Conservation (phyloP, 2,113 vertebrate species). For the Hippocampus zosterae region DNA sequence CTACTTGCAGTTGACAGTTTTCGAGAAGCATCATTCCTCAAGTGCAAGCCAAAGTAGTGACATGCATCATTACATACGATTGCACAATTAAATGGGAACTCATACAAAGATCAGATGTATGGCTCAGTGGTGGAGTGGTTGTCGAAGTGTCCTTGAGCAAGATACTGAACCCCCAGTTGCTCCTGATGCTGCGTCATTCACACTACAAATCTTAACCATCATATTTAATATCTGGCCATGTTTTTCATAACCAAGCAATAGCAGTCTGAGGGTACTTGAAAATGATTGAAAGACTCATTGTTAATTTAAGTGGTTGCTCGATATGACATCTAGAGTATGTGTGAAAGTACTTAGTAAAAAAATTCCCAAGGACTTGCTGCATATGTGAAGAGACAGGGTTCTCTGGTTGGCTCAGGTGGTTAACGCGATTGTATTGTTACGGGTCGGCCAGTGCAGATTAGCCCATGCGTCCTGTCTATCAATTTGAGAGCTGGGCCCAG, state of each 20-base stretch:
- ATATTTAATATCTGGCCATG: background rate
- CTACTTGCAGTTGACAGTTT: background rate
- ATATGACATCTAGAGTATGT: background rate
- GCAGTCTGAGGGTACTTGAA: background rate
- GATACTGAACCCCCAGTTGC: background rate
- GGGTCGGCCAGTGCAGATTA: background rate
- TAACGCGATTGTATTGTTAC: background rate
- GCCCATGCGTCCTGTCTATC: background rate
- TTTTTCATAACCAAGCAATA: background rate
- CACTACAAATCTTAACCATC: background rate
- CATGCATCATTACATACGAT: background rate
- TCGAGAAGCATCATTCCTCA: background rate
- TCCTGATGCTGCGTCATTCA: background rate
- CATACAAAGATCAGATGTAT: background rate
- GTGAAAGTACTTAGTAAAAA: background rate
- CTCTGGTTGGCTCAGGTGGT: background rate
- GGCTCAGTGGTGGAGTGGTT: too few species aligned
- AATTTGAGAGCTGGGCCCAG: background rate
- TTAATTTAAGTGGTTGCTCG: background rate
- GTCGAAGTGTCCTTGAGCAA: background rate
- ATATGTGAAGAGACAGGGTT: background rate
- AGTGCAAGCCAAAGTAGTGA: background rate
- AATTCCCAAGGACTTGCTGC: background rate
- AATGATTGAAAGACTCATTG: background rate
- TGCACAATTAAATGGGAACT: background rate